Evolutionary conservation across 2,888 invertebrate species (phyloP).

Genomic region (Lamellibrachia satsuma): DNA sequence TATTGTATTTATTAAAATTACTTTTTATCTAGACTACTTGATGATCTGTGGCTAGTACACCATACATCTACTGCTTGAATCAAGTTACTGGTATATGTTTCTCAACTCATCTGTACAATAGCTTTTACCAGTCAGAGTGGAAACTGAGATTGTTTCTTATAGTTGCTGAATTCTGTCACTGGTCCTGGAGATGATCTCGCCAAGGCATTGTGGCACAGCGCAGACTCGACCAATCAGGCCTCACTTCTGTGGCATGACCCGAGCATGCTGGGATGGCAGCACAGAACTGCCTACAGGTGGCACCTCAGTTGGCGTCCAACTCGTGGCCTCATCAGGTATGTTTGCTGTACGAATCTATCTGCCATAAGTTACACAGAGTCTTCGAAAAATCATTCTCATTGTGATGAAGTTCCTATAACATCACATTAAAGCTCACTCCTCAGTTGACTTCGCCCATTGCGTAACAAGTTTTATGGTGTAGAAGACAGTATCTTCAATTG

Average conservation of each 20-base stretch:
- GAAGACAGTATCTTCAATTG: neutral
- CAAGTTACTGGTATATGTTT: no score
- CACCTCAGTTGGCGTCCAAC: slow-evolving; percentile 46
- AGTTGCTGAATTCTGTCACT: slow-evolving; percentile 47
- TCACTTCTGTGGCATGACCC: slow-evolving; percentile 53
- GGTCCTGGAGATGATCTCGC: slow-evolving; percentile 45
- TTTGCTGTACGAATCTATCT: neutral
- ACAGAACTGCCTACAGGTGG: slow-evolving; percentile 49
- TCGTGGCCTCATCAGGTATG: slow-evolving; percentile 29
- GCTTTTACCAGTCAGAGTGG: no score
- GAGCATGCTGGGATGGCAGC: slow-evolving; percentile 47
- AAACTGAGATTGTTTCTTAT: neutral
- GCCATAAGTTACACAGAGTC: neutral
- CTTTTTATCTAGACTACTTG: slow-evolving; percentile 7
- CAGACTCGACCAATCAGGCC: slow-evolving; percentile 42
- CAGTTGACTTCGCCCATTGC: neutral
- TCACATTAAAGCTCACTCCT: no score
- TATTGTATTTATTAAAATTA: neutral
- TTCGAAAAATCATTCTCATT: neutral
- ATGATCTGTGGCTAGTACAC: no score
- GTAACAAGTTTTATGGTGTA: neutral
- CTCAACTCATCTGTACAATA: no score
- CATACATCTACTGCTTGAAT: no score
- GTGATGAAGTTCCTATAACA: neutral
- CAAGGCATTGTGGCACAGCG: slow-evolving; percentile 49